These are phyloP conservation scores for Nothocercus nigrocapillus DNA, from an alignment of 2,113 vertebrate species.

Conservation along the genomic window DNA sequence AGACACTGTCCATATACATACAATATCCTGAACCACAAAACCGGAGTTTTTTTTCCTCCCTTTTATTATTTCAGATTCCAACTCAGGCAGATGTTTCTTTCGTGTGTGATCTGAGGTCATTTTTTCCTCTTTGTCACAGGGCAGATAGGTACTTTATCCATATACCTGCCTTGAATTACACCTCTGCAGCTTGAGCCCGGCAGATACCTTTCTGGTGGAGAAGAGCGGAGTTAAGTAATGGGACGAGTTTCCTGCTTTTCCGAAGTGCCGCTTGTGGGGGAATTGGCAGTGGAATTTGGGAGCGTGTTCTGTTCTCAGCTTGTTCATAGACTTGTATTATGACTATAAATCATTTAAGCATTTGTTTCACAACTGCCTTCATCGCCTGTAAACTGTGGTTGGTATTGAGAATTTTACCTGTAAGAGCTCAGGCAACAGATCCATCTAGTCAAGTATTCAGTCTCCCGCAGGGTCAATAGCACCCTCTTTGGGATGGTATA, in stretches of 20 bases:
- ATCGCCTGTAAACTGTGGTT: not conserved
- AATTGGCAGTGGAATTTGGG: not conserved
- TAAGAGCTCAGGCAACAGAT: not conserved
- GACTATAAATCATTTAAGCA: not conserved
- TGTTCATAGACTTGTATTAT: not conserved
- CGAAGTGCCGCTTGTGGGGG: not conserved
- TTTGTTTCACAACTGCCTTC: not conserved
- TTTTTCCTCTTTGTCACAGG: not conserved
- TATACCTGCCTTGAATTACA: not conserved
- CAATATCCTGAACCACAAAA: not conserved
- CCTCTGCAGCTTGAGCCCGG: not conserved
- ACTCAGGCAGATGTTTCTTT: not conserved
- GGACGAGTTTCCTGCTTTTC: not conserved
- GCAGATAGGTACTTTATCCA: not conserved
- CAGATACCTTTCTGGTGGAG: not conserved
- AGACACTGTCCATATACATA: not conserved
- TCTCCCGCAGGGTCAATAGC: not conserved
- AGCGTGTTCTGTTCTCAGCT: slow-evolving; percentile 33
- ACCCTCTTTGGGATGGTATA: not conserved
- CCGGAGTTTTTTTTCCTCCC: not conserved
- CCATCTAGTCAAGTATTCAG: not conserved
- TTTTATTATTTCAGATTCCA: not conserved
- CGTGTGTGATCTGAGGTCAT: not conserved
- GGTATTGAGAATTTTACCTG: not conserved
- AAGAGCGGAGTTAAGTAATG: not conserved